Conservation (phyloP, 2,797 vertebrate species). For the Sebastes jordani region DNA sequence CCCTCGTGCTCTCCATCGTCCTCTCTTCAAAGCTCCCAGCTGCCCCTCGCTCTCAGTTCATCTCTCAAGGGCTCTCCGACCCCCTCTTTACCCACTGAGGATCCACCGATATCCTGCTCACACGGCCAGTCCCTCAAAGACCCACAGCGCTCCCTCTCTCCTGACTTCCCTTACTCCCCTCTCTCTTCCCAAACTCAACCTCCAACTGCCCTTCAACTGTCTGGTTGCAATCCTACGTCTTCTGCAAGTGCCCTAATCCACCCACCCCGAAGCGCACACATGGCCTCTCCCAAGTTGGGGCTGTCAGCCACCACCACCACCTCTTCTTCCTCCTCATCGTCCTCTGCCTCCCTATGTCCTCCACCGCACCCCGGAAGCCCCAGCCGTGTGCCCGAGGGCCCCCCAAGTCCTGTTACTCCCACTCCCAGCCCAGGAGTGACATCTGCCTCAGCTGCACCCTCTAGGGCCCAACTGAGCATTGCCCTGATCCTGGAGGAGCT, state of each 20-base stretch:
- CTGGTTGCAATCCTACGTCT: conserved; percentile 49
- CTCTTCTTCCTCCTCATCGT: conserved; percentile 80
- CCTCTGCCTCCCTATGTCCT: conserved; percentile 81
- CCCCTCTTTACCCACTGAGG: conserved; percentile 48
- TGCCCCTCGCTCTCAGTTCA: conserved; percentile 57
- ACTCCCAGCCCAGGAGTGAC: conserved; percentile 79
- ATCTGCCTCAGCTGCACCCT: conserved; percentile 76
- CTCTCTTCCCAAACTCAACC: conserved; percentile 34
- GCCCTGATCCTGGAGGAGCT: conserved; percentile 92
- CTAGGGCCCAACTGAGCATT: conserved; percentile 86
- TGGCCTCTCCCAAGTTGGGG: conserved; percentile 86
- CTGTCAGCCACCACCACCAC: conserved; percentile 83
- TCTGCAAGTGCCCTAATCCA: conserved; percentile 49
- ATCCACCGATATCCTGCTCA: conserved; percentile 41
- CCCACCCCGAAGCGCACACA: conserved; percentile 53
- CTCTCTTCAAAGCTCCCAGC: conserved; percentile 63
- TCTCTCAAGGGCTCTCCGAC: conserved; percentile 70
- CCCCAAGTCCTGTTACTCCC: conserved; percentile 83
- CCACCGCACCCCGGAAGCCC: conserved; percentile 86
- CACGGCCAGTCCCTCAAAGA: conserved; percentile 47
- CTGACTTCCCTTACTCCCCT: conserved; percentile 34
- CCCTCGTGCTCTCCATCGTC: conserved; percentile 59
- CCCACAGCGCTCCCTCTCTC: conserved; percentile 26
- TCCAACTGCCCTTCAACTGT: conserved; percentile 27
- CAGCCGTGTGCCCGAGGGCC: conserved; percentile 86